A percentile compares a stretch with the other conserved stretches of the same genome.
Evolutionary conservation across 1,140 invertebrate species (phyloP).

Genomic region (Zaprionus davidi): DNA sequence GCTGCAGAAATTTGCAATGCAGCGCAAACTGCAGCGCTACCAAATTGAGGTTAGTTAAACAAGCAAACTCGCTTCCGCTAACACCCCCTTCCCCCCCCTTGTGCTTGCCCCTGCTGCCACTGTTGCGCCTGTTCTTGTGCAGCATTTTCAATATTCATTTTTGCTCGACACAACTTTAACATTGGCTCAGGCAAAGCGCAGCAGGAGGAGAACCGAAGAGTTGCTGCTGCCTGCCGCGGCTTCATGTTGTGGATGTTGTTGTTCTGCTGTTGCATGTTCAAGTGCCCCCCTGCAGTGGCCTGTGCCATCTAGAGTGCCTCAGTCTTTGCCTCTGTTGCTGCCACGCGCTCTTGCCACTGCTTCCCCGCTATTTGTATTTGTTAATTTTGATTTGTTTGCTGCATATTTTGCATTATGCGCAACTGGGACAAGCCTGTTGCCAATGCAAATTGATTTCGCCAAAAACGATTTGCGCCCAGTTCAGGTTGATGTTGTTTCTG

Average conservation of each 20-base stretch:
- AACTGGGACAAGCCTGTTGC: constrained; percentile 8
- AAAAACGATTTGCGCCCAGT: constrained; percentile 49
- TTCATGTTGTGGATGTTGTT: constrained; percentile 28
- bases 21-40: constrained; percentile 4
- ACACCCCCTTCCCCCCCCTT: not conserved
- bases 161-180: constrained; percentile 26
- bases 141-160: constrained; percentile 66
- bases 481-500: not conserved
- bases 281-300: constrained; percentile 24
- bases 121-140: constrained; percentile 17
- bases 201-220: constrained; percentile 1
- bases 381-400: constrained; percentile 79
- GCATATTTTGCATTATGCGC: constrained; percentile 53
- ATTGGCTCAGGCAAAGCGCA: constrained; percentile 45
- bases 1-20: constrained; percentile 44
- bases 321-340: not conserved
- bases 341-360: not conserved
- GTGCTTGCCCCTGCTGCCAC: too few species aligned
- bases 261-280: constrained; percentile 16
- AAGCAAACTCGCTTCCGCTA: constrained; percentile 18
- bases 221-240: constrained; percentile 6
- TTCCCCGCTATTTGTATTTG: constrained; percentile 50
- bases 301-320: not conserved
- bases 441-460: constrained; percentile 69
- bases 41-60: constrained; percentile 23